Conservation (phyloP, 2,888 invertebrate genomes). For the Drosophila diplacantha region DNA sequence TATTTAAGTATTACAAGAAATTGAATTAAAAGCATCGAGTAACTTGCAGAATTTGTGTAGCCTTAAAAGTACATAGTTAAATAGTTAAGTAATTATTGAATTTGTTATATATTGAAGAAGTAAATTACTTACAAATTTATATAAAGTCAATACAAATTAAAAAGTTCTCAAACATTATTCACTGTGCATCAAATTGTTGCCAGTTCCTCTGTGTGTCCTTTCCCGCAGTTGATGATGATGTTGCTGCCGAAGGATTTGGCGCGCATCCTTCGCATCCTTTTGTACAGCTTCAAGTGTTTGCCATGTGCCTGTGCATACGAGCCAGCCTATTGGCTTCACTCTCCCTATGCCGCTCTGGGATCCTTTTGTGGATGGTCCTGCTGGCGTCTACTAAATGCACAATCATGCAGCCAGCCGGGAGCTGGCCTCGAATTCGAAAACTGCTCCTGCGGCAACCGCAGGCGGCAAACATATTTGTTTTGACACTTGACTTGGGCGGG, state of each 20-base stretch:
- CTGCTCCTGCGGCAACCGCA: slow-evolving; percentile 36
- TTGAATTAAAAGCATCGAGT: neutral
- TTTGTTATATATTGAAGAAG: neutral
- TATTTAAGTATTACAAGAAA: too few relatives aligned
- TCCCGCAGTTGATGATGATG: slow-evolving; percentile 44
- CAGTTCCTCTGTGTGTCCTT: slow-evolving; percentile 29
- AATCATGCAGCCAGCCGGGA: slow-evolving; percentile 52
- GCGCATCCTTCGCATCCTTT: slow-evolving; percentile 24
- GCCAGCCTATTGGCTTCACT: slow-evolving; percentile 33
- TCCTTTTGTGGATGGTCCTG: slow-evolving; percentile 25
- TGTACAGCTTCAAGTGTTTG: slow-evolving; percentile 57
- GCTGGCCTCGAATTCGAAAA: slow-evolving; percentile 29
- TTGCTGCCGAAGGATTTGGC: slow-evolving; percentile 47
- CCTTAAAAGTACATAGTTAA: neutral
- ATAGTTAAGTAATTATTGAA: accelerated
- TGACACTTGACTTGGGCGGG: slow-evolving; percentile 39
- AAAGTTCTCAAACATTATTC: neutral
- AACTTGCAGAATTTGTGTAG: neutral
- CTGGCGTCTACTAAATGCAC: slow-evolving; percentile 63
- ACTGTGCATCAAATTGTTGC: slow-evolving; percentile 48
- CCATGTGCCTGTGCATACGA: slow-evolving; percentile 63
- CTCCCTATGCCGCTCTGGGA: slow-evolving; percentile 3
- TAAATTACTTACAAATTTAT: neutral
- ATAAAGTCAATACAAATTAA: neutral
- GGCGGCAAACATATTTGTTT: slow-evolving; percentile 44